Evolutionary conservation across 2,113 vertebrate species (phyloP).

Genomic region (Sitta europaea): DNA sequence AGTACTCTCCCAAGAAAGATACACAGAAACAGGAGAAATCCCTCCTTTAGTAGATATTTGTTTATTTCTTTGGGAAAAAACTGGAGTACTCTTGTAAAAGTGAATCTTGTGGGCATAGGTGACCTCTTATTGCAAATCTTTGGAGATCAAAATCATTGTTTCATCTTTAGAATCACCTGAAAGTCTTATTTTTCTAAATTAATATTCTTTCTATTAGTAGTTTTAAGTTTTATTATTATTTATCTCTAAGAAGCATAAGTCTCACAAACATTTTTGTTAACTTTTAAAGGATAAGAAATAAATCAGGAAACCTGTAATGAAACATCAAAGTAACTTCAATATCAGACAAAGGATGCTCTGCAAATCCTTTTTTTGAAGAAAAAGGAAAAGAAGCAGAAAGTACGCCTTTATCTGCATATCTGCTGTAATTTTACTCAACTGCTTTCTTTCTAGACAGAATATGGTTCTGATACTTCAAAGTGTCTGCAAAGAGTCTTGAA

Average conservation of each 20-base stretch:
- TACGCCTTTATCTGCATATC: background rate
- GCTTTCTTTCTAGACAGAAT: background rate
- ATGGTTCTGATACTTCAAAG: background rate
- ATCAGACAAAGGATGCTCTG: background rate
- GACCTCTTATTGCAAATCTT: background rate
- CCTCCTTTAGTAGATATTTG: background rate
- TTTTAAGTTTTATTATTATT: background rate
- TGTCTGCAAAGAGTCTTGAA: background rate
- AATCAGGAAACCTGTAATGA: background rate
- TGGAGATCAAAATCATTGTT: background rate
- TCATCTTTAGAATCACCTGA: background rate
- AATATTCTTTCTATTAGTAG: background rate
- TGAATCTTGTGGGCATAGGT: accelerated
- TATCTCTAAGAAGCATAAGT: background rate
- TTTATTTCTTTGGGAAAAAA: background rate
- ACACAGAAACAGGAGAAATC: background rate
- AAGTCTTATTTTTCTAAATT: background rate
- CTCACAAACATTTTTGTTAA: background rate
- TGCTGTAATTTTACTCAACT: background rate
- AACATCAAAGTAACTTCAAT: background rate
- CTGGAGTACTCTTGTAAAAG: background rate
- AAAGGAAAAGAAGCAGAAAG: too few relatives aligned
- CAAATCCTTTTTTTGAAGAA: background rate
- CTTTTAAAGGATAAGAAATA: background rate
- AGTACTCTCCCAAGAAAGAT: background rate